These are phyloP conservation scores for Nomada hirtipes DNA, from an alignment of 2,888 invertebrate genomes.

Conservation along the genomic window DNA sequence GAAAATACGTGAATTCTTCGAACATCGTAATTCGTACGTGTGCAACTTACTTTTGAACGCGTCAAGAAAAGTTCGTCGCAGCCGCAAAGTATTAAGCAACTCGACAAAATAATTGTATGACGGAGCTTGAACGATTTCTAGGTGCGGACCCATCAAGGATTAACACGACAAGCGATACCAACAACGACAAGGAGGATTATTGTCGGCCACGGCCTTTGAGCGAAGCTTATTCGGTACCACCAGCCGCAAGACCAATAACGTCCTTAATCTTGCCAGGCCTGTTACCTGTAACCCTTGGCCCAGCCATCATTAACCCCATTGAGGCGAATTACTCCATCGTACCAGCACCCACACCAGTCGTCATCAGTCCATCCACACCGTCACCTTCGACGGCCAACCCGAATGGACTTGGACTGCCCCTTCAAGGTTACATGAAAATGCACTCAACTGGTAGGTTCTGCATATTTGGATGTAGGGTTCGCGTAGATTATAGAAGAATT, in stretches of 20 bases:
- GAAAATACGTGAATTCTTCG: too few relatives aligned
- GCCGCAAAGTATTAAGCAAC: too few relatives aligned
- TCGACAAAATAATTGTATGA: not conserved
- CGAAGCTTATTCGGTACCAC: slow-evolving; percentile 85
- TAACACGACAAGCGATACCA: slow-evolving; percentile 61
- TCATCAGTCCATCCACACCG: slow-evolving; percentile 58
- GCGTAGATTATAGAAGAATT: too few relatives aligned
- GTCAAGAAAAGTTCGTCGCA: too few relatives aligned
- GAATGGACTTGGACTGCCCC: slow-evolving; percentile 77
- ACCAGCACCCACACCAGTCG: slow-evolving; percentile 77
- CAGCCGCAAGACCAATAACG: slow-evolving; percentile 84
- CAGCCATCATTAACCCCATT: slow-evolving; percentile 62
- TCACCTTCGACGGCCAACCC: slow-evolving; percentile 50
- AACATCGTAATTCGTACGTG: too few relatives aligned
- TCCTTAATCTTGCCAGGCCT: slow-evolving; percentile 71
- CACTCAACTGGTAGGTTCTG: slow-evolving; percentile 82
- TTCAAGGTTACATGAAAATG: slow-evolving; percentile 85
- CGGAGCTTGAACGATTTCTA: slow-evolving; percentile 1
- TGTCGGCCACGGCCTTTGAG: slow-evolving; percentile 84
- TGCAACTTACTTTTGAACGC: too few relatives aligned
- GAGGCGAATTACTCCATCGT: slow-evolving; percentile 78
- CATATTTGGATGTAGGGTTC: too few relatives aligned
- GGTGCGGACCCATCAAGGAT: slow-evolving; percentile 48
- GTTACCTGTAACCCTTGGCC: slow-evolving; percentile 65
- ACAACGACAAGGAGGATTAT: slow-evolving; percentile 82